phyloP scores from a whole-genome alignment of 2,113 vertebrate species.

The Chrysemys picta region DNA sequence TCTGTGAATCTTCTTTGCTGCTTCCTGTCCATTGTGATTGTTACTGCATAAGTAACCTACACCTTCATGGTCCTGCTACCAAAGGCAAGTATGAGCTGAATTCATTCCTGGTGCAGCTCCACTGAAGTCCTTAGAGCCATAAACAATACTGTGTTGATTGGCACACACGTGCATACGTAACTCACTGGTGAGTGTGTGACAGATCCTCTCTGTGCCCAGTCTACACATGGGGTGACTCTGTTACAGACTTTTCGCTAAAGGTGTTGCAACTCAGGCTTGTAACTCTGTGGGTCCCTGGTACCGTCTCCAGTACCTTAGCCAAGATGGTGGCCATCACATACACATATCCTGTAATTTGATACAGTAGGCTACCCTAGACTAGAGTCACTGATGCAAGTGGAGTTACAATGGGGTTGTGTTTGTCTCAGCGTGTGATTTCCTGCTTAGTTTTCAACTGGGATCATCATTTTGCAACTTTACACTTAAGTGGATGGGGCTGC shows the following conservation, averaged over 20 bases:
- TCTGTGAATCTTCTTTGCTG: constrained; percentile 40
- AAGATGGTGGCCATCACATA: background rate
- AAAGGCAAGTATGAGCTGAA: background rate
- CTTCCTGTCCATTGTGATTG: constrained; percentile 19
- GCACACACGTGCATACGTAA: background rate
- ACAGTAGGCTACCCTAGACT: no score
- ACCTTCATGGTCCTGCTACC: background rate
- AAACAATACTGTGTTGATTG: background rate
- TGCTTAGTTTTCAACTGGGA: background rate
- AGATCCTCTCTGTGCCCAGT: background rate
- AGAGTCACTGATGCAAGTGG: background rate
- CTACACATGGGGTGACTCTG: background rate
- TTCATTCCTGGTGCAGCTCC: background rate
- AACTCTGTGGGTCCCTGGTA: background rate
- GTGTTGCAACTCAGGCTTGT: background rate
- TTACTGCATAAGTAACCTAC: background rate
- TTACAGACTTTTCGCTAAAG: background rate
- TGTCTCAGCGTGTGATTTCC: background rate
- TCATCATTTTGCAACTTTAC: background rate
- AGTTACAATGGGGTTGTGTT: background rate
- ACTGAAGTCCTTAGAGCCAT: constrained; percentile 2
- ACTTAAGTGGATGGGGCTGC: background rate
- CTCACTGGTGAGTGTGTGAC: background rate
- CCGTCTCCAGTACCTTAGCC: background rate
- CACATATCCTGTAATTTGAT: background rate